Evolutionary conservation across 2,888 invertebrate species (phyloP).

Genomic region (Mactromeris polynyma): DNA sequence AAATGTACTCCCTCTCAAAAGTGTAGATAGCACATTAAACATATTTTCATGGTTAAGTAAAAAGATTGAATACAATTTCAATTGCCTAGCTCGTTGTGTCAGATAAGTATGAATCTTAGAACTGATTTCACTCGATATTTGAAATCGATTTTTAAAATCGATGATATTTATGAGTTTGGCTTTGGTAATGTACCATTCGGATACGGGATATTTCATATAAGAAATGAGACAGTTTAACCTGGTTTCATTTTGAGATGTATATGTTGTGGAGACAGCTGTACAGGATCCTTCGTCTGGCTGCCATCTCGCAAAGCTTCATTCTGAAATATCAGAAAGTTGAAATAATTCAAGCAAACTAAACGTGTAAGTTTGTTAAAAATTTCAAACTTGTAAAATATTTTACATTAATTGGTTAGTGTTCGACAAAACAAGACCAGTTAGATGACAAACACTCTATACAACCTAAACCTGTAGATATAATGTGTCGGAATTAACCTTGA

Average conservation of each 20-base stretch:
- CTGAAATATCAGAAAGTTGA: slow-evolving; percentile 32
- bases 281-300: slow-evolving; percentile 48
- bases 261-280: slow-evolving; percentile 72
- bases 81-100: no score
- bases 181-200: no score
- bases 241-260: slow-evolving; percentile 66
- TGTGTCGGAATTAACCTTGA: no score
- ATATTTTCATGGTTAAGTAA: background rate
- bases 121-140: no score
- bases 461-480: no score
- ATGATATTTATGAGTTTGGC: no score
- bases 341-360: background rate
- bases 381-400: background rate
- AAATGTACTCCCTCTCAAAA: background rate
- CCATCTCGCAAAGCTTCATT: slow-evolving; percentile 49
- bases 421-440: background rate
- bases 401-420: background rate
- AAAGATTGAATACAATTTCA: no score
- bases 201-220: background rate
- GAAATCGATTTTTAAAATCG: no score
- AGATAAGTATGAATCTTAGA: no score
- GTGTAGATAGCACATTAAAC: background rate
- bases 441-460: no score
- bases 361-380: background rate
- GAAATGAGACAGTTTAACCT: slow-evolving; percentile 29